Percentiles rank a stretch among this genome's conserved stretches.
phyloP scores from a whole-genome alignment of 2,113 vertebrate genomes.

The Machaerirhynchus nigripectus region DNA sequence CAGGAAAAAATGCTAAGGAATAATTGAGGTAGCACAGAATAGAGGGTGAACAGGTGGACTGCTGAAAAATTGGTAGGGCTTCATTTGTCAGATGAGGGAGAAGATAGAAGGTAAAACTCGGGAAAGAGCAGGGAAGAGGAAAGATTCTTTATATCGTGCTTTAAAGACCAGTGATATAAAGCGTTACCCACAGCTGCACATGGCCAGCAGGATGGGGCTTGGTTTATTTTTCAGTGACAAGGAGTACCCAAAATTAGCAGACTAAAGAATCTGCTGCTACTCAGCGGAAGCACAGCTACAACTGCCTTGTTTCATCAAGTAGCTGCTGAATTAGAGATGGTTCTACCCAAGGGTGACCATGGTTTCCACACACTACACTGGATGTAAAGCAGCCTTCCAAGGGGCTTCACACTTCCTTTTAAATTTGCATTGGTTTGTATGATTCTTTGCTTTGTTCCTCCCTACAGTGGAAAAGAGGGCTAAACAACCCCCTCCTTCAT shows the following conservation, averaged over 20 bases:
- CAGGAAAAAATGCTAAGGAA: not conserved
- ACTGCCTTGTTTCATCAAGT: not conserved
- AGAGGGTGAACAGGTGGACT: not conserved
- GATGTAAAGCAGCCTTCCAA: not conserved
- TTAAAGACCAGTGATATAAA: not conserved
- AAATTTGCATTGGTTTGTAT: not conserved
- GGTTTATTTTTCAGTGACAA: not conserved
- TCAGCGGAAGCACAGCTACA: not conserved
- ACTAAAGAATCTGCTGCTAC: not conserved
- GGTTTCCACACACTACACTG: not conserved
- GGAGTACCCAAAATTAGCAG: not conserved
- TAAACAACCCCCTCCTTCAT: not conserved
- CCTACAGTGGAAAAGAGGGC: not conserved
- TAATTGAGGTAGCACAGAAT: not conserved
- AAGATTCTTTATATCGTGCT: not conserved
- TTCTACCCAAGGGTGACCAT: not conserved
- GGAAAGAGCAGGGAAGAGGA: not conserved
- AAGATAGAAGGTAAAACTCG: constrained; percentile 14
- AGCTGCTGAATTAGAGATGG: not conserved
- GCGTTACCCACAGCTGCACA: not conserved
- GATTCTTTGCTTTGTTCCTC: not conserved
- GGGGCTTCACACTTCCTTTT: not conserved
- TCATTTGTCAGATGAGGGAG: not conserved
- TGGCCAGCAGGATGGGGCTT: not conserved
- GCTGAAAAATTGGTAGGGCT: not conserved